Base-by-base conservation (phyloP, 2,888 invertebrate species). In the Theretra japonica region DNA sequence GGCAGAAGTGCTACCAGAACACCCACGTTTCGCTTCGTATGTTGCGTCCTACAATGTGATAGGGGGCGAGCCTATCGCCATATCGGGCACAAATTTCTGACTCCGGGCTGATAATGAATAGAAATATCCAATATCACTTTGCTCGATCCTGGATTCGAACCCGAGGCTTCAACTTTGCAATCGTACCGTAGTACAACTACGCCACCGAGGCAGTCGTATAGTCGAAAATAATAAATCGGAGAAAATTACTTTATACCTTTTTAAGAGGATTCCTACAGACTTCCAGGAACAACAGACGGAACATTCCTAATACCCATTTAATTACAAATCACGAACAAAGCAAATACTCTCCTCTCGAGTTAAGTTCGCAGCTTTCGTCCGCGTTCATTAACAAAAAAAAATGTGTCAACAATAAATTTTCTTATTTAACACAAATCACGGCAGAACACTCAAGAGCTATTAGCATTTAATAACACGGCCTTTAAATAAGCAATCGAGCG, bases 401-500 rank as follows among this genome's bases (percentile, higher is more conserved):
- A 74, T 74, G 72, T 75, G 65, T 73, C 72, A 75, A 76, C 75
- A 79, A 76, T 79, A 77, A 77, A 73, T 76, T 76, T 77, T 74
- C 80, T 83, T 79, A 82, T 71, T 71, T 71, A 56, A 71, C 75
- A 73, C 73, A 76, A 79, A 79, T 78, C 76, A 76, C 75, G 76
- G 72, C 73, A 73, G 75, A 48, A 48, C 75, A 77, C 75, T 78
- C 76, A 68, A 80, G 65, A 56, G 56, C 70, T 71, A 57, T 71
- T 71, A 71, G 70, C 70, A 69, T 79, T 82, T 83, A 82, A 82
- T 79, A 82, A 81, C 80, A 83, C 79, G 82, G 76, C 79, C 75
- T 80, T 79, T 80, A 77, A 84, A 85, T 77, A 78, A 82, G 77
- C 83, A 83, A 85, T 83, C 79, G 80, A 77, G 78, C 77, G 78